A percentile compares a stretch with the other conserved stretches of the same genome.
Conservation (phyloP, 2,797 vertebrate species). For the Characodon lateralis region DNA sequence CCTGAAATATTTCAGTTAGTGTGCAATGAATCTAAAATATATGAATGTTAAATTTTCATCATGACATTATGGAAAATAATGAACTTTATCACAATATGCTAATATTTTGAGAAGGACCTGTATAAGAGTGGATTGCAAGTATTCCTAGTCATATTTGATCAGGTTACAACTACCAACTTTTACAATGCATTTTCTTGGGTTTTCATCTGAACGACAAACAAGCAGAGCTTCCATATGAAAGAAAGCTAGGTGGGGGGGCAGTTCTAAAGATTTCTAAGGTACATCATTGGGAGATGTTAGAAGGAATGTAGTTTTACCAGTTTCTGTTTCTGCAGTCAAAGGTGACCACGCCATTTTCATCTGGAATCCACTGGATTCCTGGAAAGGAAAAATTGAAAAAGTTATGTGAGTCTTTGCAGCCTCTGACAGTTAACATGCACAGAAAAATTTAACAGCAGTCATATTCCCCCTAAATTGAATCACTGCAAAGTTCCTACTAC, state of each 20-base stretch:
- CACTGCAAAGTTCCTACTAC: slow-evolving; percentile 13
- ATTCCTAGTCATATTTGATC: not conserved
- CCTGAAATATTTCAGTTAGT: too few relatives aligned
- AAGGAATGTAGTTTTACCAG: slow-evolving; percentile 80
- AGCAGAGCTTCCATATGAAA: too few relatives aligned
- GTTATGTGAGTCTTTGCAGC: not conserved
- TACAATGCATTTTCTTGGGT: too few relatives aligned
- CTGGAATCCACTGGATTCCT: slow-evolving; percentile 95
- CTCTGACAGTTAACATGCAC: slow-evolving; percentile 11
- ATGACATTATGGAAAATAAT: too few relatives aligned
- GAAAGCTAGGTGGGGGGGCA: too few relatives aligned
- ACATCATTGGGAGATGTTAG: not conserved
- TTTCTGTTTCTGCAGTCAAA: slow-evolving; percentile 95
- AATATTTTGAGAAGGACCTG: too few relatives aligned
- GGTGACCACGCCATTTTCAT: slow-evolving; percentile 92
- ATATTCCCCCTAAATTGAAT: slow-evolving; percentile 30
- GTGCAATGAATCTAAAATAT: too few relatives aligned
- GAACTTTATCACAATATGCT: too few relatives aligned
- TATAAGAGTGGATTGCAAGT: too few relatives aligned
- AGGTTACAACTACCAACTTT: not conserved
- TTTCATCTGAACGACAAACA: not conserved
- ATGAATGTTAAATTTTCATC: too few relatives aligned
- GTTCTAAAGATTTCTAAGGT: not conserved
- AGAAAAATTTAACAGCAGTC: slow-evolving; percentile 12
- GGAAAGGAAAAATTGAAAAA: slow-evolving; percentile 24